Percentiles rank a stretch among this genome's conserved stretches.
These are phyloP conservation scores for Labia minor DNA, from an alignment of 2,888 invertebrate species.

Conservation along the genomic window DNA sequence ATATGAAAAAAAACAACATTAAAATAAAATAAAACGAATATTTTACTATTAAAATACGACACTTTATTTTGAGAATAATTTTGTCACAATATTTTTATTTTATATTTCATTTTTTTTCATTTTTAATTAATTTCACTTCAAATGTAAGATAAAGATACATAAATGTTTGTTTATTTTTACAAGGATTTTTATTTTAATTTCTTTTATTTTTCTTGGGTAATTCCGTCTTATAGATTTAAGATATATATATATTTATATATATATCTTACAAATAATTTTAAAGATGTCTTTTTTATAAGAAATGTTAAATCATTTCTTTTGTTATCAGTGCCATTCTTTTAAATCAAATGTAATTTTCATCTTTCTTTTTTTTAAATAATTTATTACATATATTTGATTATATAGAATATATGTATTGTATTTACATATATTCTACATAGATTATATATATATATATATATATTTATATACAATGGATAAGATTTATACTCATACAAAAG, in stretches of 20 bases:
- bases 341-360: background rate
- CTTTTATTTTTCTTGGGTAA: too few species aligned
- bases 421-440: too few species aligned
- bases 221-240: too few species aligned
- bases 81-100: conserved; percentile 13
- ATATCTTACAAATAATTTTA: background rate
- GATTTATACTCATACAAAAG: background rate
- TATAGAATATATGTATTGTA: background rate
- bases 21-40: background rate
- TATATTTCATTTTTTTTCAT: conserved; percentile 14
- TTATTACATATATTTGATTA: background rate
- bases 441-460: background rate
- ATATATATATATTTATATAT: background rate
- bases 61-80: conserved; percentile 9
- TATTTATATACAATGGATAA: background rate
- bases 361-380: background rate
- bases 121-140: conserved; percentile 13
- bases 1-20: too few species aligned
- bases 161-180: background rate
- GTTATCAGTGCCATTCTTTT: background rate
- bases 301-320: background rate
- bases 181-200: background rate
- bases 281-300: conserved; percentile 14
- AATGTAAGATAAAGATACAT: background rate
- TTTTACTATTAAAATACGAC: conserved; percentile 13